Evolutionary conservation across 2,113 vertebrate species (phyloP), one percentile per base, ranked within the genome.

Genomic region (Otus sunia): DNA sequence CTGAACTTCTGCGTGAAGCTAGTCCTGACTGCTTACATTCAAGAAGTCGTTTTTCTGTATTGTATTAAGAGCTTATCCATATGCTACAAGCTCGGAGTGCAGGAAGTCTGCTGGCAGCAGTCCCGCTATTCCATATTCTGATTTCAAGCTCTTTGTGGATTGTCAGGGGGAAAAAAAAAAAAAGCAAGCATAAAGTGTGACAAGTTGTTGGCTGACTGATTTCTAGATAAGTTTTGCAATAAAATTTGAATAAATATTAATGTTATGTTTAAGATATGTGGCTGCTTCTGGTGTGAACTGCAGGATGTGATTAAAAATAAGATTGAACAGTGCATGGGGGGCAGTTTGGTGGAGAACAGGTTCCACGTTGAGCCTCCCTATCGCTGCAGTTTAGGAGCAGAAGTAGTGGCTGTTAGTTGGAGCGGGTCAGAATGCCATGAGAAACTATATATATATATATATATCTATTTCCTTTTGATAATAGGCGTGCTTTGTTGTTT

Each of bases 31-130:
- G 86, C 91, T 80, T 60, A 1, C 86, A 22, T 64, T 52, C 14
- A 39, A 89, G 92, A 47, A 59, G 47, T 49, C 2, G 8, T 80
- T 56, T 85, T 69, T 89, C 84, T 91, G 92, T 14, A 80, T 91
- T 93, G 90, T 90, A 71, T 89, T 87, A 94, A 91, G 90, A 91
- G 73, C 20, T 96, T 92, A 68, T 84, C 93, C 95, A 80, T 95
- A 77, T 91, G 96, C 72, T 91, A 9, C 36, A 4, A 36, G 79
- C 83, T 76, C 9, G 4, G 55, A 66, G 77, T 0, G 5, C 95
- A 84, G 95, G 94, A 93, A 94, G 55, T 45, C 80, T 87, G 77
- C 89, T 97, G 95, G 94, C 95, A 94, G 84, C 45, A 3, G 5
- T 21, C 92, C 94, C 10, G 34, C 77, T 62, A 16, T 59, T 92